These are phyloP conservation scores for Macaria notata DNA, from an alignment of 2,888 invertebrate genomes.

Conservation along the genomic window DNA sequence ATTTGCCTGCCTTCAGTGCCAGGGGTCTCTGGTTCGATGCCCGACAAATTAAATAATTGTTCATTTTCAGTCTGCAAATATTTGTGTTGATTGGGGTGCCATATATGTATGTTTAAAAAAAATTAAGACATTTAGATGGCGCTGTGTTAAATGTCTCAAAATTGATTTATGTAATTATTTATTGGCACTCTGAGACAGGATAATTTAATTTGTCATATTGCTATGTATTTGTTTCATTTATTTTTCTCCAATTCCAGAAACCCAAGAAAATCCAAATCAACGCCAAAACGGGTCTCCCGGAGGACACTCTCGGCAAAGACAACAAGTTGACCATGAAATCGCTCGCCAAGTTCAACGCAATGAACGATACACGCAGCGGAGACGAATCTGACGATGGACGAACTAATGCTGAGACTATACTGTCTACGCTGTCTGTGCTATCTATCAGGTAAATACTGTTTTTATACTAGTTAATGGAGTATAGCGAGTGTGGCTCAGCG, in stretches of 20 bases:
- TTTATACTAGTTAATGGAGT: constrained; percentile 1
- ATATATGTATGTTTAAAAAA: no score
- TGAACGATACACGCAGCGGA: constrained; percentile 41
- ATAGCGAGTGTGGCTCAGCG: no score
- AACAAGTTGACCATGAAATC: constrained; percentile 87
- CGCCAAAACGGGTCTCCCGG: constrained; percentile 88
- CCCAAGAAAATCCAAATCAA: constrained; percentile 86
- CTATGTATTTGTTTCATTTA: not conserved
- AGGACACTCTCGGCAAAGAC: constrained; percentile 83
- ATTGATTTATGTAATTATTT: no score
- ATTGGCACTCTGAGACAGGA: no score
- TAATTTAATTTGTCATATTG: no score
- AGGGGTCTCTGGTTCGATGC: no score
- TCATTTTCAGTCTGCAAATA: no score
- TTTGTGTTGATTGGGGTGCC: no score
- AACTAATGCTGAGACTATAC: constrained; percentile 84
- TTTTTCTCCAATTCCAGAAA: constrained; percentile 63
- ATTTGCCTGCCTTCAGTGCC: no score
- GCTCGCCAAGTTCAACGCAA: constrained; percentile 84
- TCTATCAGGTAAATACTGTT: constrained; percentile 70
- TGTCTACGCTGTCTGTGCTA: constrained; percentile 86
- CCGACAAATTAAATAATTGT: no score
- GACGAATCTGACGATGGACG: constrained; percentile 61
- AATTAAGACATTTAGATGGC: no score
- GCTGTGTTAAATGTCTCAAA: no score